Evolutionary conservation across 2,888 invertebrate genomes (phyloP), one percentile per base, ranked within the genome.

Genomic region (Rhagonycha fulva): DNA sequence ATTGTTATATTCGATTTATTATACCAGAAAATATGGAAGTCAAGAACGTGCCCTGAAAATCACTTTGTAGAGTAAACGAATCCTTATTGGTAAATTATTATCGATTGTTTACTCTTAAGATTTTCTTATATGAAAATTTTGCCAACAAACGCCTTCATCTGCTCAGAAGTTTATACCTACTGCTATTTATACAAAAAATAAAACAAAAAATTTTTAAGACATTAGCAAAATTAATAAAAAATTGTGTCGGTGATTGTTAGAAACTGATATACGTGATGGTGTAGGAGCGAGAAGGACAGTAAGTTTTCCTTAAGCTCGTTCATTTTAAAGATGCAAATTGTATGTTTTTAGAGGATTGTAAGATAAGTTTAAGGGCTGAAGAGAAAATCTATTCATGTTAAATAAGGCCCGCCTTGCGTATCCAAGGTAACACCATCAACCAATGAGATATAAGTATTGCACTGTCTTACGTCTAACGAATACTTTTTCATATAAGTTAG

Each of bases 361-460:
- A 83, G 82, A 83, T 82, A 83, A 83, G 82, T 78, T 78, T 76
- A 83, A 83, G 78, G 78, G 74, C 71, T 73, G 76, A 72, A 78
- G 76, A 77, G 78, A 78, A 75, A 75, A 78, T 76, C 76, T 76
- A 78, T 78, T 78, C 75, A 78, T 78, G 78, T 78, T 76, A 78
- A 75, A 75, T 78, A 76, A 76, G 78, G 74, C 80, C 80, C 80
- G 81, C 80, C 80, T 81, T 77, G 79, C 83, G 86, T 86, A 82
- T 82, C 86, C 86, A 82, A 84, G 86, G 86, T 85, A 85, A 87
- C 87, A 81, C 80, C 79, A 81, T 84, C 85, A 85, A 85, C 87
- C 87, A 87, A 87, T 87, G 85, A 86, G 86, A 86, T 83, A 86
- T 86, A 86, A 87, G 86, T 86, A 86, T 86, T 82, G 81, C 83